These are phyloP conservation scores for Pecten maximus DNA, from an alignment of 2,888 invertebrate species.

Conservation along the genomic window DNA sequence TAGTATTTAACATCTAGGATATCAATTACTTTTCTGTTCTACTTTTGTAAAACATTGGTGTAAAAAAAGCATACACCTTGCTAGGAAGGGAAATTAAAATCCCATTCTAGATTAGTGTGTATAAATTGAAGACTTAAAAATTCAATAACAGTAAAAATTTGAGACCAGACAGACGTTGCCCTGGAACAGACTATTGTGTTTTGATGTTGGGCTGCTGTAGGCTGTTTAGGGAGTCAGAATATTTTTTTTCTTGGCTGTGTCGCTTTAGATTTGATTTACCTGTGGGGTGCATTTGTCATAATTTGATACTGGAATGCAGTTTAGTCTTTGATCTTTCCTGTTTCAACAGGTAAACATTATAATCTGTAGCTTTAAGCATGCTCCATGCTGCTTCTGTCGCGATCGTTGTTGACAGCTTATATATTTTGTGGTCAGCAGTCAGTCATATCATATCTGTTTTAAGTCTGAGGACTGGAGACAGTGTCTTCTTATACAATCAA, in stretches of 20 bases:
- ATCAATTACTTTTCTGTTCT: not conserved
- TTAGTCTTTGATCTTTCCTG: constrained; percentile 4
- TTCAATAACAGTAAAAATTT: constrained; percentile 1
- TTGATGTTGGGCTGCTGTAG: not conserved
- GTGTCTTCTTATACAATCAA: not conserved
- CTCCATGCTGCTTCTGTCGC: not conserved
- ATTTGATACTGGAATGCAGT: constrained; percentile 14
- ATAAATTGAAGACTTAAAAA: constrained; percentile 4
- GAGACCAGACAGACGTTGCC: not conserved
- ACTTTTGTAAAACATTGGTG: not conserved
- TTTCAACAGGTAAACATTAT: not conserved
- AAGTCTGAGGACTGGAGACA: not conserved
- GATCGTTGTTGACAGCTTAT: not conserved
- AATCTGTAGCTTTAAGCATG: not conserved
- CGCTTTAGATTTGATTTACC: not conserved
- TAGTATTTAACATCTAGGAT: not conserved
- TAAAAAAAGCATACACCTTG: not conserved
- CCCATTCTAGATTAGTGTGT: not conserved
- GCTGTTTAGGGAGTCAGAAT: not conserved
- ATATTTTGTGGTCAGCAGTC: not conserved
- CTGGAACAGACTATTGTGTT: not conserved
- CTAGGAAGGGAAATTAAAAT: not conserved
- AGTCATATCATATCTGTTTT: not conserved
- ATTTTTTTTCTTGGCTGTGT: not conserved
- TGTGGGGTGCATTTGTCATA: constrained; percentile 2